Evolutionary conservation across 2,113 vertebrate species (phyloP).

Genomic region (Cephalopterus ornatus): DNA sequence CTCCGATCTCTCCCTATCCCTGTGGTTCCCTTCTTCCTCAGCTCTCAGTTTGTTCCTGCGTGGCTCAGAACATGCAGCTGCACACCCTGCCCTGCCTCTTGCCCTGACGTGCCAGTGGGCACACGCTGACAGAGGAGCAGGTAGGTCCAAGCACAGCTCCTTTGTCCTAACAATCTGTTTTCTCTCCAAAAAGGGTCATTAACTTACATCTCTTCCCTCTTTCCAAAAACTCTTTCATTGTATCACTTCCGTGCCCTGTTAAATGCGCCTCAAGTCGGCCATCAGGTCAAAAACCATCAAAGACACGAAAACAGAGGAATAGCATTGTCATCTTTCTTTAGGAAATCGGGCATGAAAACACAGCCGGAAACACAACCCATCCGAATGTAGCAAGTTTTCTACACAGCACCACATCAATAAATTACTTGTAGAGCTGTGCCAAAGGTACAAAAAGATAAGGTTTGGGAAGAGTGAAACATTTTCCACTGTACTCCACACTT

Average conservation of each 20-base stretch:
- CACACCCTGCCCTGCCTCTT: background rate
- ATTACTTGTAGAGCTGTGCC: background rate
- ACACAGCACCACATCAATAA: background rate
- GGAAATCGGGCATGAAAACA: background rate
- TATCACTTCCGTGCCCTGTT: background rate
- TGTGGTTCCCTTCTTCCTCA: background rate
- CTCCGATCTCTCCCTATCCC: background rate
- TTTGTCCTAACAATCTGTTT: fast-evolving
- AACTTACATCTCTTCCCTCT: background rate
- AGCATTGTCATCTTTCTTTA: background rate
- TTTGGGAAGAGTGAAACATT: background rate
- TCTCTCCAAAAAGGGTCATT: background rate
- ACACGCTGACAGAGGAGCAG: fast-evolving
- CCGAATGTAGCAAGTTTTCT: background rate
- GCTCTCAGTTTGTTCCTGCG: background rate
- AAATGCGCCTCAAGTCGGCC: background rate
- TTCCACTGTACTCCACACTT: background rate
- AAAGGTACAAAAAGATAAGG: background rate
- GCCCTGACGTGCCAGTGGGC: background rate
- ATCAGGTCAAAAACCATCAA: background rate
- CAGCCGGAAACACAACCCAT: background rate
- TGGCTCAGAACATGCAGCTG: background rate
- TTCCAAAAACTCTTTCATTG: background rate
- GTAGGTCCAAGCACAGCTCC: background rate
- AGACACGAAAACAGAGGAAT: background rate